Base-by-base conservation (phyloP, 2,113 vertebrate genomes). In the Rhombomys opimus region DNA sequence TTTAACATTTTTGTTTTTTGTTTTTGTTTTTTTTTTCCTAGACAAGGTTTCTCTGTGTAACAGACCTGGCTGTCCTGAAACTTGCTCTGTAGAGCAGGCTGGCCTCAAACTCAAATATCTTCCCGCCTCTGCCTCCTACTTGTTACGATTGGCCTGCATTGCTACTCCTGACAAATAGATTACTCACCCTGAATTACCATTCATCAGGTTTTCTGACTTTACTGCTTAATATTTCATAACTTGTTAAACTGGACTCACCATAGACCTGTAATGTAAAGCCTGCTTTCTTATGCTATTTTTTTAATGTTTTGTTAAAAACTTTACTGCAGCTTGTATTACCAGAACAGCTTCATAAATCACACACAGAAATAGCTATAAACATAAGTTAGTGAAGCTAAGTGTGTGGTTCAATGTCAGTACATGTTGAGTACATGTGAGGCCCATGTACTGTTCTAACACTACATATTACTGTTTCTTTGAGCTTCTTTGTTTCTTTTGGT, bases 241-340 rank as follows among this genome's bases (percentile, higher is more conserved):
- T 38, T 87, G 23, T 59, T 38, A 91, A 1, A 35, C 8, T 72
- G 35, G 68, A 59, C 76, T 90, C 17, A 52, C 18, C 67, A 46
- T 23, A 23, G 72, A 85, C 22, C 32, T 95, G 1, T 50, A 81
- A 75, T 35, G 38, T 20, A 76, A 96, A 93, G 25, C n/a, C 95
- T n/a, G 41, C 32, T 75, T 41, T 41, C n/a, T 57, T 57, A 32
- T 35, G 27, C 76, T 52, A 10, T 78, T 35, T 57, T 23, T 35
- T 57, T 23, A n/a, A n/a, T 17, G 54, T 14, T 82, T 59, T 59
- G 5, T 38, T n/a, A 38, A 11, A 94, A 82, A 25, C 46, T 46
- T 46, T 46, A 46, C 46, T 5, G 46, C 46, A 46, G 46, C 46
- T 46, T 4, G 46, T 46, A 46, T 46, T 46, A 46, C 61, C 68